Evolutionary conservation across 2,888 invertebrate species (phyloP), one percentile per base, ranked within the genome.

Genomic region (Scaptomyza polygonia): DNA sequence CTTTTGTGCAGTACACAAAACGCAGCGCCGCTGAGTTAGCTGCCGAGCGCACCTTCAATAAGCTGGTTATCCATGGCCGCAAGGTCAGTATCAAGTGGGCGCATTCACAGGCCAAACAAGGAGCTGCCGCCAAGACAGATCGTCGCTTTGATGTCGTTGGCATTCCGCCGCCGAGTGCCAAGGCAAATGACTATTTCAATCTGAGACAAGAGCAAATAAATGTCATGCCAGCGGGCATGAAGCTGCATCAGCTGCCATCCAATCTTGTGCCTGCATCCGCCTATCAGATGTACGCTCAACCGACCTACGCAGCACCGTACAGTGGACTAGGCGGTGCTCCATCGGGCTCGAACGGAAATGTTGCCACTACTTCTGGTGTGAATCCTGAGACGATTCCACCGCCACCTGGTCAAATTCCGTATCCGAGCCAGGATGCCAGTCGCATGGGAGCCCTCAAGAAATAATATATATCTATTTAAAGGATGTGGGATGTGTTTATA

Each of bases 61-160:
- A 99, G 88, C 92, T 99, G 30, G 93, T 94, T 3, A 92, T 94
- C 18, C 96, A 96, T 34, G 97, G 97, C 0, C 94, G 98, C 72
- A 93, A 98, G 48, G 93, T 99, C 2, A 97, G 97, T n/a, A 98
- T 99, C 72, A 98, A 99, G 90, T 99, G 99, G 99, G 99, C 99
- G 0, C 95, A 97, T 86, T 98, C 98, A 0, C 99, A 99, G 92
- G 98, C 95, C 2, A 93, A 95, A 47, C 94, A 94, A 67, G 93
- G 93, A 6, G 89, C 91, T 1, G 92, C 92, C 54, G 92, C 92
- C 0, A 93, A 93, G 56, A 92, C 93, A 16, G 92, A 92, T 72
- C 93, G 94, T 67, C 92, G 93, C 5, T 91, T 91, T 43, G 96
- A 96, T 84, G 95, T 96, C 0, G 95, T 96, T 0, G 96, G 96